These are phyloP conservation scores for Andinoacara biseriatus DNA, from an alignment of 2,113 vertebrate species.

Conservation along the genomic window DNA sequence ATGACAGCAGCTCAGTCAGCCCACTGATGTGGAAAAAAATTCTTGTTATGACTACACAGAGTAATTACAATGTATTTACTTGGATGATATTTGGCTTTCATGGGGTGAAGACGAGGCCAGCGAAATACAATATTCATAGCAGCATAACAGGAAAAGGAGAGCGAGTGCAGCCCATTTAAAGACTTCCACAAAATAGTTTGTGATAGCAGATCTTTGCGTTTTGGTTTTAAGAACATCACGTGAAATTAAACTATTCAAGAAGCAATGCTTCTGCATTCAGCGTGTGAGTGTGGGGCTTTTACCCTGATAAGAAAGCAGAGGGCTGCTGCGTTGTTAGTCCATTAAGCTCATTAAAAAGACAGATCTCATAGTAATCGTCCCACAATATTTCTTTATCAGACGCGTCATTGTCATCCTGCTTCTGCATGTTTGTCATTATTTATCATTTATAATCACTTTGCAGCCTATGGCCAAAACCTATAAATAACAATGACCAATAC, in stretches of 20 bases:
- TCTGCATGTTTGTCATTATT: neutral
- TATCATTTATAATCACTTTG: neutral
- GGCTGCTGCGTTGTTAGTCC: neutral
- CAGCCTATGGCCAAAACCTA: neutral
- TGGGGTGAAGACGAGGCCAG: constrained; percentile 26
- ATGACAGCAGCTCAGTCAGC: neutral
- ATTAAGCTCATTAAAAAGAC: neutral
- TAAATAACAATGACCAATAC: neutral
- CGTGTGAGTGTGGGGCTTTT: neutral
- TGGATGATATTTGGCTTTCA: neutral
- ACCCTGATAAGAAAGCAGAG: neutral
- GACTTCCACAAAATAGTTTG: neutral
- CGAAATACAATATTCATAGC: constrained; percentile 15
- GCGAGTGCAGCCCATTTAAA: neutral
- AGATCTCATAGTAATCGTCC: neutral
- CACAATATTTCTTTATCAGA: neutral
- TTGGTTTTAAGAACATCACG: neutral
- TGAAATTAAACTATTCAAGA: neutral
- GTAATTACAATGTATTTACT: neutral
- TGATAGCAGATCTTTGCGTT: neutral
- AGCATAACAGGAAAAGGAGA: neutral
- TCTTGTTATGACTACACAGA: neutral
- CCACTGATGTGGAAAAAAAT: neutral
- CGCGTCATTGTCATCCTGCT: neutral
- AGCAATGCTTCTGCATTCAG: neutral